Conservation (phyloP, 2,888 invertebrate genomes). For the Drosophila bunnanda region DNA sequence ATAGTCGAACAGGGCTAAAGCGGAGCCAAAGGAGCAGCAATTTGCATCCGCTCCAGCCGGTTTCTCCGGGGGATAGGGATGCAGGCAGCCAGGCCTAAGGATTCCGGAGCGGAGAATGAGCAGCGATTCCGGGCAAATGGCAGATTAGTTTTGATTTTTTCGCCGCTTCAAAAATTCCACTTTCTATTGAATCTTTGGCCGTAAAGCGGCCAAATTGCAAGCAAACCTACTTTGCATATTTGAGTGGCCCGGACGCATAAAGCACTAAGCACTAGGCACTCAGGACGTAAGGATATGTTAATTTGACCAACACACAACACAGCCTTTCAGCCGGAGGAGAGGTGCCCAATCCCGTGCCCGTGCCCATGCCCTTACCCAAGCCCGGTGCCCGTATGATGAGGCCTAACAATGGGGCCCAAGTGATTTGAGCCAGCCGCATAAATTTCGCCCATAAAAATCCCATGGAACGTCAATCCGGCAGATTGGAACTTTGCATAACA, state of each 20-base stretch:
- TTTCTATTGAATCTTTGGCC: slow-evolving; percentile 76
- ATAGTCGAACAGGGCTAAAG: slow-evolving; percentile 66
- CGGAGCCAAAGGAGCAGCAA: slow-evolving; percentile 49
- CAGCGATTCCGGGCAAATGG: slow-evolving; percentile 65
- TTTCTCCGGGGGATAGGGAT: slow-evolving; percentile 22
- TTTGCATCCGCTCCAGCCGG: slow-evolving; percentile 68
- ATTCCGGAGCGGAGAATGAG: slow-evolving; percentile 6
- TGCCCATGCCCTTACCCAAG: slow-evolving; percentile 54
- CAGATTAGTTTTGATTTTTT: slow-evolving; percentile 80
- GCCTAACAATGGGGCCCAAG: slow-evolving; percentile 77
- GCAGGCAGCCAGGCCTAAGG: slow-evolving; percentile 1
- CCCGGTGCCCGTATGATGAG: slow-evolving; percentile 65
- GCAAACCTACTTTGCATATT: slow-evolving; percentile 76
- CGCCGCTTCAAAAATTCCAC: slow-evolving; percentile 54
- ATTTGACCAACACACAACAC: slow-evolving; percentile 59
- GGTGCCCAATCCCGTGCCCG: slow-evolving; percentile 46
- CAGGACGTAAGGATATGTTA: slow-evolving; percentile 77
- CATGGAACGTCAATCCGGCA: slow-evolving; percentile 41
- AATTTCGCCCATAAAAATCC: slow-evolving; percentile 69
- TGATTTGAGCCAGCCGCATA: slow-evolving; percentile 72
- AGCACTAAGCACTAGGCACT: slow-evolving; percentile 46
- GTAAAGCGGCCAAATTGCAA: slow-evolving; percentile 80
- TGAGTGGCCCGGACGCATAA: slow-evolving; percentile 68
- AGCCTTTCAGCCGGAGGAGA: slow-evolving; percentile 28
- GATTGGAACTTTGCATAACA: slow-evolving; percentile 72